These are phyloP conservation scores for Himalopsyche kuldschensis DNA, from an alignment of 2,888 invertebrate genomes.

Conservation along the genomic window DNA sequence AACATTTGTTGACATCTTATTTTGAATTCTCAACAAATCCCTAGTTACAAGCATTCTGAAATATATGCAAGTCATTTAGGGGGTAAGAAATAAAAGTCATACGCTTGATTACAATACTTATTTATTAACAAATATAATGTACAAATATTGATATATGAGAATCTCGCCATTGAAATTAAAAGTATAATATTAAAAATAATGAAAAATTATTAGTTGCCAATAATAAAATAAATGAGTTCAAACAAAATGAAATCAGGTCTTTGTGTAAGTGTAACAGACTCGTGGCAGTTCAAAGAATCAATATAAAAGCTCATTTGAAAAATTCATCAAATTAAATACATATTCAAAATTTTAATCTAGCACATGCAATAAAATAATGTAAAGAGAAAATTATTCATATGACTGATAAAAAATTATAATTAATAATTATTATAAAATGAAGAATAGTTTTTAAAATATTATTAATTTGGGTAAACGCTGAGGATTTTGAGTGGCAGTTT, in stretches of 20 bases:
- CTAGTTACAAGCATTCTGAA: too few relatives aligned
- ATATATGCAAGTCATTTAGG: too few relatives aligned
- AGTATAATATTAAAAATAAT: slow-evolving; percentile 1
- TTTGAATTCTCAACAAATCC: too few relatives aligned
- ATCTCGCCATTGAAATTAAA: slow-evolving; percentile 3
- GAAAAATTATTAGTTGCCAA: neutral
- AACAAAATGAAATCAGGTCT: neutral
- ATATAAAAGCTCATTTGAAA: neutral
- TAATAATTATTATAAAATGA: neutral
- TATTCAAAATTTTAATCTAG: neutral
- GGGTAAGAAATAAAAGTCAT: neutral
- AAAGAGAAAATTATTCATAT: neutral
- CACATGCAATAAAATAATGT: neutral
- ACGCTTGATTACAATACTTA: slow-evolving; percentile 17
- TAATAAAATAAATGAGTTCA: neutral
- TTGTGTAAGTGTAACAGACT: neutral
- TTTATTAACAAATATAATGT: slow-evolving; percentile 27
- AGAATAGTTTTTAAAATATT: neutral
- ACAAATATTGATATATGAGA: slow-evolving; percentile 22
- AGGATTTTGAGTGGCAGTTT: neutral
- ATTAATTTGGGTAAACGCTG: neutral
- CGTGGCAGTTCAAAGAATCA: neutral
- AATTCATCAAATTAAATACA: neutral
- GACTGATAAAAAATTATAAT: neutral
- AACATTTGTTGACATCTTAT: too few relatives aligned